Conservation (phyloP, 2,113 vertebrate species). For the Hippotragus niger region DNA sequence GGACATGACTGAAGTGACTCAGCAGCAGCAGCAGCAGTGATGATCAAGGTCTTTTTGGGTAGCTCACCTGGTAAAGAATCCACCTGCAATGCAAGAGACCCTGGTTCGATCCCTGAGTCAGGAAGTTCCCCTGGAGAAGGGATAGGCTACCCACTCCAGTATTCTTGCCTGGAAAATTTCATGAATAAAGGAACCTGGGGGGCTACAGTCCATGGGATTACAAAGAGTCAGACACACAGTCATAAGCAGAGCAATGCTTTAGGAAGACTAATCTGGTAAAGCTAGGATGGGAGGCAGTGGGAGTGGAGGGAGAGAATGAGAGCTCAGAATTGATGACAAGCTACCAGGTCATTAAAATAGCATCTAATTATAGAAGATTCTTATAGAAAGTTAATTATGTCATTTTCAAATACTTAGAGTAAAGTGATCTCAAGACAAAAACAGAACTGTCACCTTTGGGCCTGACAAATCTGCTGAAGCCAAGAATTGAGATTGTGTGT, state of each 20-base stretch:
- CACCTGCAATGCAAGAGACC: neutral
- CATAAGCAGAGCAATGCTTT: neutral
- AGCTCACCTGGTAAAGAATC: neutral
- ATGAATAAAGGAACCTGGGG: neutral
- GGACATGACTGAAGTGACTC: too few species aligned
- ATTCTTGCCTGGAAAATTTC: neutral
- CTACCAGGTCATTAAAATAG: neutral
- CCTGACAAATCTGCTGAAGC: neutral
- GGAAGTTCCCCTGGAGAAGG: neutral
- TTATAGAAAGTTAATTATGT: neutral
- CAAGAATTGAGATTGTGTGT: neutral
- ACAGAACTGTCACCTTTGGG: neutral
- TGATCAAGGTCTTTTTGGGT: neutral
- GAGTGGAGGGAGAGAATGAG: neutral
- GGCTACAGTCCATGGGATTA: neutral
- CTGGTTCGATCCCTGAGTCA: neutral
- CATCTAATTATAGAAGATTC: neutral
- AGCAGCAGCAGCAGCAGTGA: too few species aligned
- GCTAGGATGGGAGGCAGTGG: too few species aligned
- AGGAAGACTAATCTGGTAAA: neutral
- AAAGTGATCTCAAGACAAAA: slow-evolving; percentile 22
- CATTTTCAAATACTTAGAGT: neutral
- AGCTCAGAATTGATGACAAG: neutral
- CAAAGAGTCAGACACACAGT: neutral
- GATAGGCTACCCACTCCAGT: neutral